Evolutionary conservation across 2,797 vertebrate species (phyloP).

Genomic region (Cuniculus paca): DNA sequence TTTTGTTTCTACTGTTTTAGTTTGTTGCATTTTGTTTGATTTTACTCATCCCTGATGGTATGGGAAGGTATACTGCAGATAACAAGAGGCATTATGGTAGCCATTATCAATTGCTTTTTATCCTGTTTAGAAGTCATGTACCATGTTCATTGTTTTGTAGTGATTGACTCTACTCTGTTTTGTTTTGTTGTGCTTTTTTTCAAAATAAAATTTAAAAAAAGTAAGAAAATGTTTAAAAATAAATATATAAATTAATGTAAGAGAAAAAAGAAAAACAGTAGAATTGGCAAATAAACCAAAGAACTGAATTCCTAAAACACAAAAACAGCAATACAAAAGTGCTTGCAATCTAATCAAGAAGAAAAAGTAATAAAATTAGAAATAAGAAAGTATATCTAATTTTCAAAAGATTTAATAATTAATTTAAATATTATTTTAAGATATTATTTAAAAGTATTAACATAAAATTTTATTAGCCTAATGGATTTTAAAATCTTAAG

Average conservation of each 20-base stretch:
- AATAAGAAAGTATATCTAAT: neutral
- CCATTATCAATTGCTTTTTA: too few relatives aligned
- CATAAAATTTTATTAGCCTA: conserved; percentile 26
- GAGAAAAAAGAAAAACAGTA: neutral
- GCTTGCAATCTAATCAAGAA: neutral
- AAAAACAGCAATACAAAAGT: neutral
- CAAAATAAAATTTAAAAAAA: too few relatives aligned
- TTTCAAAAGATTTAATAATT: conserved; percentile 13
- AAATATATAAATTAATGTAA: neutral
- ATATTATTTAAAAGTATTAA: neutral
- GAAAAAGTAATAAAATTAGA: neutral
- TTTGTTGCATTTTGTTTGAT: too few relatives aligned
- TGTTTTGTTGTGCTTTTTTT: too few relatives aligned
- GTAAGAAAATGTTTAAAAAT: neutral
- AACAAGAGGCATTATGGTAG: too few relatives aligned
- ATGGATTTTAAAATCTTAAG: conserved; percentile 4
- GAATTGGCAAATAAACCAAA: neutral
- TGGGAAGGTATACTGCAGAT: too few relatives aligned
- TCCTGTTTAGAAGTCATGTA: too few relatives aligned
- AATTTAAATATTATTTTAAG: neutral
- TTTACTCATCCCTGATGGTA: too few relatives aligned
- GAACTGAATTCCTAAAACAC: conserved; percentile 1
- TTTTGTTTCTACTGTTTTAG: too few relatives aligned
- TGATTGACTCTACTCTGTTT: too few relatives aligned
- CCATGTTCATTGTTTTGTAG: too few relatives aligned